Evolutionary conservation across 2,888 invertebrate species (phyloP).

Genomic region (Plusia festucae): DNA sequence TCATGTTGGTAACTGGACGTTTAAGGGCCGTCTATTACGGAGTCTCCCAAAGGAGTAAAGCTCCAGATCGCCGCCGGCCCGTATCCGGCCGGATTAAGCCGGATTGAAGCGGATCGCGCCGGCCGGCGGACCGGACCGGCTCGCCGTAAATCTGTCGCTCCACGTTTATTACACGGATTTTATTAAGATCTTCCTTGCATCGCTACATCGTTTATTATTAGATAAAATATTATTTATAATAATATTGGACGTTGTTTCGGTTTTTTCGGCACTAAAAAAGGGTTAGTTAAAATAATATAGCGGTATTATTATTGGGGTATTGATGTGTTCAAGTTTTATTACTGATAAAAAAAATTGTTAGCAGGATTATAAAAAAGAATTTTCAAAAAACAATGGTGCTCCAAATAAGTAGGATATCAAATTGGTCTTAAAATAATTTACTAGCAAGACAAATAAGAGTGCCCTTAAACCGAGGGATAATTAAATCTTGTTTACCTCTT

Average conservation of each 20-base stretch:
- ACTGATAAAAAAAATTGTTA: conserved; percentile 12
- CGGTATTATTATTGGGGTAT: conserved; percentile 37
- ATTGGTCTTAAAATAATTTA: background rate
- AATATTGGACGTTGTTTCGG: conserved; percentile 52
- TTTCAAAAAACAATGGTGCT: too few relatives aligned
- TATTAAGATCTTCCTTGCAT: conserved; percentile 64
- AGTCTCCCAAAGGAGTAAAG: conserved; percentile 58
- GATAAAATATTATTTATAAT: conserved; percentile 54
- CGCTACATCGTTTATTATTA: conserved; percentile 51
- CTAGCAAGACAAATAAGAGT: background rate
- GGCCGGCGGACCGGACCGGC: conserved; percentile 62
- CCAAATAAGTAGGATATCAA: too few relatives aligned
- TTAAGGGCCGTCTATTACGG: conserved; percentile 56
- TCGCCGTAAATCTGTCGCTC: conserved; percentile 70
- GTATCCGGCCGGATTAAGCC: conserved; percentile 65
- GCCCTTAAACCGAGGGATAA: background rate
- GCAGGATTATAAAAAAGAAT: background rate
- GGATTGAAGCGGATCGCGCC: conserved; percentile 63
- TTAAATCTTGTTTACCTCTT: background rate
- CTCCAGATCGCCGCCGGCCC: conserved; percentile 58
- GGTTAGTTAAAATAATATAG: conserved; percentile 47
- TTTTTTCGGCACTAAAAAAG: conserved; percentile 51
- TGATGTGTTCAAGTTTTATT: conserved; percentile 41
- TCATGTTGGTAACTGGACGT: conserved; percentile 52
- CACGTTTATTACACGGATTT: conserved; percentile 71